Percentiles rank a stretch among this genome's conserved stretches.
These are phyloP conservation scores for Autographa gamma DNA, from an alignment of 2,888 invertebrate species.

Conservation along the genomic window DNA sequence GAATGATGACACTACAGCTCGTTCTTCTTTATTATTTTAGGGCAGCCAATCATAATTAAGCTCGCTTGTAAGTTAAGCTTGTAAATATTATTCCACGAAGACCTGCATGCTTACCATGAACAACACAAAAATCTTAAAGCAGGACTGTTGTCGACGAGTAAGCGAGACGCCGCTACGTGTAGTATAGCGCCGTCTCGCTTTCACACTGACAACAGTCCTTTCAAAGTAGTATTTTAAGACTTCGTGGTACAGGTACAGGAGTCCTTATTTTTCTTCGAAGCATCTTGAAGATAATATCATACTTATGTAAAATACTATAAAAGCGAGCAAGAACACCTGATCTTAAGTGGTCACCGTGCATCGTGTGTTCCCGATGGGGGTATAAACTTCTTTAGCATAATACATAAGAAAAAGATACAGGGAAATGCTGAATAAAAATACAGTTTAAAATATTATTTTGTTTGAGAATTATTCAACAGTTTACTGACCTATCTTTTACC, in stretches of 20 bases:
- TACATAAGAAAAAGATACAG: background rate
- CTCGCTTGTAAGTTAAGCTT: no score
- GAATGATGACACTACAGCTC: no score
- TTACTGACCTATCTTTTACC: background rate
- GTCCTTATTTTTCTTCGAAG: conserved; percentile 10
- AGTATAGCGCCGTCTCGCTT: no score
- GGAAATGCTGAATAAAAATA: conserved; percentile 10
- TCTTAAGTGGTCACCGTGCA: conserved; percentile 24
- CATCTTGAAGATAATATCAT: conserved; percentile 9
- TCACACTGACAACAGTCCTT: no score
- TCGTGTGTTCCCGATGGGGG: conserved; percentile 13
- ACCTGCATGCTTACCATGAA: no score
- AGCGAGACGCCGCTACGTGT: no score
- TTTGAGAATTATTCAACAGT: background rate
- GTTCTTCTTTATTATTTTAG: no score
- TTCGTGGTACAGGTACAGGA: background rate
- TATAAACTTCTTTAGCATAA: conserved; percentile 16
- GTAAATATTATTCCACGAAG: no score
- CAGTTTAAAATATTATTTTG: background rate
- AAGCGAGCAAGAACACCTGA: conserved; percentile 20
- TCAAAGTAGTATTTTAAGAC: no score
- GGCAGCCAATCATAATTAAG: no score
- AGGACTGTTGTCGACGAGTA: no score
- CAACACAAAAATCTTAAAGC: no score
- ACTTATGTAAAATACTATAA: conserved; percentile 17